Evolutionary conservation across 2,888 invertebrate genomes (phyloP).

Genomic region (Resseliella maxima): DNA sequence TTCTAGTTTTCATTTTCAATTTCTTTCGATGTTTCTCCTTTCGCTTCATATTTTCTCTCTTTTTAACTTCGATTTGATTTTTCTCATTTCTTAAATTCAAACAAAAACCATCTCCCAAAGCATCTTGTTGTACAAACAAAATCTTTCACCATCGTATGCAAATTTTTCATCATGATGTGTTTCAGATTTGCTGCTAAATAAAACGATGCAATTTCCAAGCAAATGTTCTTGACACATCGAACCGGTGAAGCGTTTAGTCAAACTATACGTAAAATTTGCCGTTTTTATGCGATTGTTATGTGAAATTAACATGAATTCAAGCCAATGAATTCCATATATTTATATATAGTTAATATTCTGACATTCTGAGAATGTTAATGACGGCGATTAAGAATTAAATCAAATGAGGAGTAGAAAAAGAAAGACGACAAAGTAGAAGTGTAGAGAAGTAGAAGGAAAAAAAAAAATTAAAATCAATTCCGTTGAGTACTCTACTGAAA

Average conservation of each 20-base stretch:
- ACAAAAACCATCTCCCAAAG: too few relatives aligned
- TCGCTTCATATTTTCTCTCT: too few relatives aligned
- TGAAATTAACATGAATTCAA: not conserved
- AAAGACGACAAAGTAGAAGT: too few relatives aligned
- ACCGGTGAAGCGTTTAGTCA: not conserved
- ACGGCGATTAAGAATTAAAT: conserved; percentile 41
- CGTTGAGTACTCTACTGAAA: not conserved
- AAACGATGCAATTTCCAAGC: conserved; percentile 1
- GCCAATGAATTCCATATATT: not conserved
- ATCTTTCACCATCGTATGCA: not conserved
- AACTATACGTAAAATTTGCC: not conserved
- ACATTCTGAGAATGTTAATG: conserved; percentile 4
- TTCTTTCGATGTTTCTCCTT: too few relatives aligned
- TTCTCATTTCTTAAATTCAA: too few relatives aligned
- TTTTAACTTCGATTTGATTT: too few relatives aligned
- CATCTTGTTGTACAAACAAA: too few relatives aligned
- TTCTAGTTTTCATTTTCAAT: too few relatives aligned
- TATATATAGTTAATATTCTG: too few relatives aligned
- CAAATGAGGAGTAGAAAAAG: too few relatives aligned
- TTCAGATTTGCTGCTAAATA: not conserved
- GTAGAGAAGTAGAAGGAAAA: not conserved
- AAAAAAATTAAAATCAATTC: not conserved
- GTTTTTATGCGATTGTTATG: not conserved
- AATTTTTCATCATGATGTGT: not conserved
- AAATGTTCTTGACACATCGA: not conserved